Evolutionary conservation across 2,113 vertebrate species (phyloP).

Genomic region (Coptodon bakossiorum): DNA sequence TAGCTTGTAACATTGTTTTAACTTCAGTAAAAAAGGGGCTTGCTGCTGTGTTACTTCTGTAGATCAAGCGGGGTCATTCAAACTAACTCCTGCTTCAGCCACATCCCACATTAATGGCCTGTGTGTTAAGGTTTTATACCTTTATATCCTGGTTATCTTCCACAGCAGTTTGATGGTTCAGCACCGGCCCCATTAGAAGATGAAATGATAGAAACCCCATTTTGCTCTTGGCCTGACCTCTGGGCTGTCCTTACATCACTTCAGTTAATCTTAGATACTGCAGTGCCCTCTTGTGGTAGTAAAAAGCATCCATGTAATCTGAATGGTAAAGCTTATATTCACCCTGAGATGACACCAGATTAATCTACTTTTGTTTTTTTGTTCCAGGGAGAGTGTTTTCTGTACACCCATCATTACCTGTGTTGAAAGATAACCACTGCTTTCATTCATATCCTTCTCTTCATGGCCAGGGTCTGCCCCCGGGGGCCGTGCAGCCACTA

Average conservation of each 20-base stretch:
- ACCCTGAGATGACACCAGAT: neutral
- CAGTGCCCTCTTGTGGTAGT: conserved; percentile 48
- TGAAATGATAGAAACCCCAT: conserved; percentile 1
- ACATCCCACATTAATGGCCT: neutral
- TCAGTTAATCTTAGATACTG: neutral
- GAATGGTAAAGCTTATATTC: neutral
- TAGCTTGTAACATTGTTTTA: neutral
- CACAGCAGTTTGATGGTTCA: conserved; percentile 1
- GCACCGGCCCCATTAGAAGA: neutral
- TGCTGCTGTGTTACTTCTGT: neutral
- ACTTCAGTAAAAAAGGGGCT: neutral
- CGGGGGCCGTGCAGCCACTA: conserved; percentile 82
- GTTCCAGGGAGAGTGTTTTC: neutral
- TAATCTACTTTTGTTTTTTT: neutral
- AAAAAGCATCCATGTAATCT: neutral
- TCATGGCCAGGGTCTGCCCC: conserved; percentile 64
- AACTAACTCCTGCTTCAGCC: neutral
- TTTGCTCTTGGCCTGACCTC: conserved; percentile 36
- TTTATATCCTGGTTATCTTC: neutral
- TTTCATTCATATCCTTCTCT: neutral
- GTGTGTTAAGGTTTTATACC: neutral
- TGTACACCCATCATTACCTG: neutral
- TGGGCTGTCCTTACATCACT: neutral
- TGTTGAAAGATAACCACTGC: neutral
- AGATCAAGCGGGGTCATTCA: neutral